These are phyloP conservation scores for Lucilia sericata DNA, from an alignment of 1,140 invertebrate genomes.

Conservation along the genomic window DNA sequence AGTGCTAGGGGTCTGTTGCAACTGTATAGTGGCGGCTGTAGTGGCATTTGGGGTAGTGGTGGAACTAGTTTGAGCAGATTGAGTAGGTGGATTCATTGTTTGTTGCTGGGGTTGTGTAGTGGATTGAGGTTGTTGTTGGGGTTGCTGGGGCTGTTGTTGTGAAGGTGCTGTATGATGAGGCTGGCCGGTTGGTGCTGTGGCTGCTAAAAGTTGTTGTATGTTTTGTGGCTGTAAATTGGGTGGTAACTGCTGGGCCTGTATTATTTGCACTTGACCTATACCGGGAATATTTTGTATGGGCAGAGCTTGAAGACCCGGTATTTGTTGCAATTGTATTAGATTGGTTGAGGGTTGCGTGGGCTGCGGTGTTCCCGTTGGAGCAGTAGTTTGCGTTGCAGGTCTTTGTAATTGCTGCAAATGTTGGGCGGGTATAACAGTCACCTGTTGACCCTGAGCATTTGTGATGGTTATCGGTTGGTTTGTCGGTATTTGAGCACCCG, in stretches of 20 bases:
- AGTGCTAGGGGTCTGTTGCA: conserved; percentile 31
- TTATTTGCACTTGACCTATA: conserved; percentile 81
- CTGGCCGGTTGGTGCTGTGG: conserved; percentile 46
- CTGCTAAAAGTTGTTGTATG: conserved; percentile 58
- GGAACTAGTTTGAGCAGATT: conserved; percentile 22
- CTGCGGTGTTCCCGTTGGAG: not conserved
- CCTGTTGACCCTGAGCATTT: conserved; percentile 77
- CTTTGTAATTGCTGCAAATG: conserved; percentile 65
- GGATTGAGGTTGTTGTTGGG: not conserved
- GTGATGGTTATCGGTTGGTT: conserved; percentile 75
- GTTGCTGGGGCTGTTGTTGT: conserved; percentile 46
- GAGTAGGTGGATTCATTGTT: conserved; percentile 49
- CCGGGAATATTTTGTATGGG: conserved; percentile 80
- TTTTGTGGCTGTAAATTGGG: conserved; percentile 55
- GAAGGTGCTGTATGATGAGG: conserved; percentile 38
- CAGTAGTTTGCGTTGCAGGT: conserved; percentile 9
- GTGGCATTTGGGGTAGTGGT: conserved; percentile 7
- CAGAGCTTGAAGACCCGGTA: conserved; percentile 71
- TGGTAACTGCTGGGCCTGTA: conserved; percentile 63
- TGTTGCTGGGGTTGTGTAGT: conserved; percentile 43
- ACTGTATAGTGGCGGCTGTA: not conserved
- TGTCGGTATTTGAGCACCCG: conserved; percentile 67
- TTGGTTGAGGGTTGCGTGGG: conserved; percentile 42
- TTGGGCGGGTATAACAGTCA: conserved; percentile 79
- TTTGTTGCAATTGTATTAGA: conserved; percentile 62